A percentile compares a stretch with the other conserved stretches of the same genome.
These are phyloP conservation scores for Pagetopsis macropterus DNA, from an alignment of 2,797 vertebrate genomes.

Conservation along the genomic window DNA sequence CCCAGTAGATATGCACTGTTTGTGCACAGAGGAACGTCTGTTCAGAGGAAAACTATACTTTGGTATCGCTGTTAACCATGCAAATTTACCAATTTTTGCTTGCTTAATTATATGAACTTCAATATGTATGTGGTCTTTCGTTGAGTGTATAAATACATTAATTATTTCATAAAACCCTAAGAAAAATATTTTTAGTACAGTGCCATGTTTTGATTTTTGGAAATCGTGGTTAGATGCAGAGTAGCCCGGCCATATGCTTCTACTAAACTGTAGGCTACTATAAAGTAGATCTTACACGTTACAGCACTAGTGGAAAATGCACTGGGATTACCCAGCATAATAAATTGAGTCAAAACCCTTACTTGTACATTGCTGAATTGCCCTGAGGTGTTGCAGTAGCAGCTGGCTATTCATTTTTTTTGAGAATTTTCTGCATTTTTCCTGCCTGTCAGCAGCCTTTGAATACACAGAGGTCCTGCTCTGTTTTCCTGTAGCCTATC, in stretches of 20 bases:
- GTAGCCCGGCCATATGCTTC: conserved; percentile 7
- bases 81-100: conserved; percentile 38
- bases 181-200: conserved; percentile 34
- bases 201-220: conserved; percentile 61
- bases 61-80: conserved; percentile 48
- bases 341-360: conserved; percentile 26
- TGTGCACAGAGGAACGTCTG: conserved; percentile 62
- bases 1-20: conserved; percentile 58
- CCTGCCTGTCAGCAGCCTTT: conserved; percentile 37
- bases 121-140: conserved; percentile 52
- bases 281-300: conserved; percentile 28
- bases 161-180: conserved; percentile 59
- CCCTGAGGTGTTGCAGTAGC: conserved; percentile 36
- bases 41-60: conserved; percentile 63
- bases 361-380: conserved; percentile 43
- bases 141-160: conserved; percentile 69
- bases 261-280: not conserved
- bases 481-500: conserved; percentile 18
- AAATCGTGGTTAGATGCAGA: conserved; percentile 53
- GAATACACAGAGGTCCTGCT: conserved; percentile 37
- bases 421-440: conserved; percentile 38
- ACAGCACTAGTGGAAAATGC: conserved; percentile 5
- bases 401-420: conserved; percentile 49
- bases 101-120: conserved; percentile 50
- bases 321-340: conserved; percentile 37